A percentile compares a stretch with the other conserved stretches of the same genome.
Conservation (phyloP, 2,888 invertebrate species). For the Pachymerium ferrugineum region DNA sequence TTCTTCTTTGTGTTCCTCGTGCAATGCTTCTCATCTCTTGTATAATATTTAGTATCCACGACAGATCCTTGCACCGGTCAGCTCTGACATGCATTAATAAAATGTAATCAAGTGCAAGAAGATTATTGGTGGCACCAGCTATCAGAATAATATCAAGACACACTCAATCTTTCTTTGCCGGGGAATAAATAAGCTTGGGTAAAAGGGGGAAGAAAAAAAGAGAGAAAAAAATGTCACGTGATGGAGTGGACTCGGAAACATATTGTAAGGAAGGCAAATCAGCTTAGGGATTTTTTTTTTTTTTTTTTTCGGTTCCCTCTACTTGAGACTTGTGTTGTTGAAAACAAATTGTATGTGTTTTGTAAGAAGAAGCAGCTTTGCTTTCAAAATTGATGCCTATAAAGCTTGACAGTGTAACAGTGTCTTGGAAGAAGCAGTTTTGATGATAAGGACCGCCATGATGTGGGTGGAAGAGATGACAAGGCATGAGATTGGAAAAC, state of each 20-base stretch:
- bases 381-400: conserved; percentile 21
- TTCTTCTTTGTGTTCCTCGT: no score
- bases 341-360: conserved; percentile 14
- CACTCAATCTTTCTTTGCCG: conserved; percentile 7
- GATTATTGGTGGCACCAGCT: conserved; percentile 16
- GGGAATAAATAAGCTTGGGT: not conserved
- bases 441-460: conserved; percentile 16
- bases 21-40: not conserved
- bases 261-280: conserved; percentile 4
- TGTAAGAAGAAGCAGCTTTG: conserved; percentile 16
- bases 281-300: not conserved
- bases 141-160: conserved; percentile 11
- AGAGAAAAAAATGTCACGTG: not conserved
- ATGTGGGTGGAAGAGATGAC: conserved; percentile 13
- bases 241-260: conserved; percentile 16
- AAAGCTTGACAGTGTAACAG: conserved; percentile 21
- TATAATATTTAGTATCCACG: conserved; percentile 25
- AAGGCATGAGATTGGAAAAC: conserved; percentile 21
- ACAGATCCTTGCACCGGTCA: conserved; percentile 23
- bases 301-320: no score
- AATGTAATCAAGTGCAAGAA: conserved; percentile 24
- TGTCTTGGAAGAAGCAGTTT: conserved; percentile 21
- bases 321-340: not conserved
- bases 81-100: conserved; percentile 30
- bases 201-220: no score